Base-by-base conservation (phyloP, 2,797 vertebrate species). In the Gambusia yucatana region DNA sequence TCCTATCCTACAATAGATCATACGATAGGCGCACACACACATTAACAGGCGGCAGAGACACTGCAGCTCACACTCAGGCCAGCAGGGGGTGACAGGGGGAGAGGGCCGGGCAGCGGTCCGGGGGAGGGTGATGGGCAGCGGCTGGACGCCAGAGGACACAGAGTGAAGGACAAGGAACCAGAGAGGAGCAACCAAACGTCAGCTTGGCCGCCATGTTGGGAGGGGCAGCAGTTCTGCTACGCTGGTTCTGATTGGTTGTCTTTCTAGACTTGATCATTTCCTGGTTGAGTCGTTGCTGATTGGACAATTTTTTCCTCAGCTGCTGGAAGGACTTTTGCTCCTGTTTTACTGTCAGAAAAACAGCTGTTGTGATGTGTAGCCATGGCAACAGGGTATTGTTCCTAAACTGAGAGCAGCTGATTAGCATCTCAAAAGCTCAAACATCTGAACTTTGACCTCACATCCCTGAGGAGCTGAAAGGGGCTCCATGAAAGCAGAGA, bases 1-100 rank as follows among this genome's bases (percentile, higher is more conserved):
- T 98, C 96, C 97, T 98, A 98, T 98, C 97, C 97, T 98, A 98
- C 96, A 98, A 98, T 97, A 97, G 88, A 94, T 88, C 65, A 94
- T 94, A 94, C 82, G 91, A 94, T 94, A 94, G 93, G 94, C 93
- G 93, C 93, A 95, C 91, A 95, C 87, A 95, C 91, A 93, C 93
- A 83, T 95, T 95, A 94, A 91, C 85, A 83, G 78, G 59, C 76
- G 80, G 82, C 76, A 88, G 79, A 79, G 73, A 85, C 85, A 86
- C 76, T n/a, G 75, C 61, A 76, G 75, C 75, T 9, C 43, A 70
- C 65, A 55, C 65, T 77, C 75, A 73, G 74, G 65, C 55, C 59
- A 65, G 43, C 52, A 63, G 44, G 10, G 61, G 14, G 14, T 22
- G 14, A 70, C 59, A n/a, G 2, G 13, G 44, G 0, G 28, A 16